Evolutionary conservation across 1,140 invertebrate genomes (phyloP), one percentile per base, ranked within the genome.

Genomic region (Himalopsyche phryganea): DNA sequence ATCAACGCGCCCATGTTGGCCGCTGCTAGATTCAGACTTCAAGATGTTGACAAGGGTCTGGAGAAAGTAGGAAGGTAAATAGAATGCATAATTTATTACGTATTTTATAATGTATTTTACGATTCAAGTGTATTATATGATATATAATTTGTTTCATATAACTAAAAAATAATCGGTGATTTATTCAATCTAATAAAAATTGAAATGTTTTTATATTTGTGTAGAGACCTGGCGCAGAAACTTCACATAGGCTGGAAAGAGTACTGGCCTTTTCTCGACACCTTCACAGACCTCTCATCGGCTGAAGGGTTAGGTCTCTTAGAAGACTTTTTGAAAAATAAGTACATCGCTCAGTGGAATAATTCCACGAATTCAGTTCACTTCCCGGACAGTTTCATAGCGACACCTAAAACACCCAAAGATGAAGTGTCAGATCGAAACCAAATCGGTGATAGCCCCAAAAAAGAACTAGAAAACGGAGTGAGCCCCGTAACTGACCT

Each of bases 241-340:
- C 82, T 85, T 69, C 81, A 87, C 23, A 78, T 94, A 0, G 77
- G 80, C n/a, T 96, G 92, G 92, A 87, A 85, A 60, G 94, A 96
- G 69, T 92, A 91, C 71, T 96, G 93, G 92, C 83, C 86, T 1
- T 96, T 96, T 69, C 74, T 96, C 5, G 84, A 89, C 64, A 81
- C 80, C 4, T 94, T 90, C 69, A 81, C 86, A 6, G 86, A 96
- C 74, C 77, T 96, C 1, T 70, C 83, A 0, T 83, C 83, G 0
- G 66, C 74, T 0, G 84, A 88, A 54, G 92, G 92, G 1, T 75
- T 96, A 1, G 63, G 70, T 0, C 76, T 84, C 32, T 69, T 96
- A 0, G 91, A 96, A 72, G 79, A 81, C 17, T 88, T 89, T 76
- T 72, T 96, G 1, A 80, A 80, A 63, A 73, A 61, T 1, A 77